Evolutionary conservation across 2,113 vertebrate species (phyloP).

Genomic region (Chrysemys picta): DNA sequence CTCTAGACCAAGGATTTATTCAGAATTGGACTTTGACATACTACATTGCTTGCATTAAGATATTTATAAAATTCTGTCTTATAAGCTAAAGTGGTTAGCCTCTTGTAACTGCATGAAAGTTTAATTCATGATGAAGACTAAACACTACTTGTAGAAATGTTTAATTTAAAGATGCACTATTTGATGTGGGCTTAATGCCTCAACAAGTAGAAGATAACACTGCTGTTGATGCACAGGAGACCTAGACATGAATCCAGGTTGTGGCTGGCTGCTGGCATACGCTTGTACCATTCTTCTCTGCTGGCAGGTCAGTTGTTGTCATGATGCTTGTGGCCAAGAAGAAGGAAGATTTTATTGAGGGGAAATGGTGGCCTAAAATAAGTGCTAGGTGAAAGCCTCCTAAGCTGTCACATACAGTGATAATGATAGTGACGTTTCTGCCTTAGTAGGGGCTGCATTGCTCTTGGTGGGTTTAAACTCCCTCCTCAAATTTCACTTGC

Average conservation of each 20-base stretch:
- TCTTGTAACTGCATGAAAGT: slow-evolving; percentile 7
- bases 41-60: not conserved
- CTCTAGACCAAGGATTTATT: slow-evolving; percentile 32
- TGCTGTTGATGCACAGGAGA: not conserved
- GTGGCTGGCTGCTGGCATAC: not conserved
- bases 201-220: not conserved
- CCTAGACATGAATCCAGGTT: not conserved
- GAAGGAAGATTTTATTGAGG: not conserved
- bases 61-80: slow-evolving; percentile 56
- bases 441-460: not conserved
- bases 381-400: not conserved
- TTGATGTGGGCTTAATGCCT: not conserved
- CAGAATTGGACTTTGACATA: slow-evolving; percentile 23
- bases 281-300: not conserved
- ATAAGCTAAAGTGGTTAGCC: slow-evolving; percentile 47
- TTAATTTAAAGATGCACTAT: slow-evolving; percentile 70
- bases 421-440: not conserved
- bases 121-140: slow-evolving; percentile 10
- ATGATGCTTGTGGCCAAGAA: not conserved
- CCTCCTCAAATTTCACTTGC: not conserved
- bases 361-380: not conserved
- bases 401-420: not conserved
- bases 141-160: not conserved
- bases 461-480: not conserved
- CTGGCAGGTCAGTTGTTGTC: not conserved